A percentile compares a stretch with the other conserved stretches of the same genome.
phyloP scores from a whole-genome alignment of 35 echinoderm and acorn worm genomes.

The Ophiothrix spiculata region DNA sequence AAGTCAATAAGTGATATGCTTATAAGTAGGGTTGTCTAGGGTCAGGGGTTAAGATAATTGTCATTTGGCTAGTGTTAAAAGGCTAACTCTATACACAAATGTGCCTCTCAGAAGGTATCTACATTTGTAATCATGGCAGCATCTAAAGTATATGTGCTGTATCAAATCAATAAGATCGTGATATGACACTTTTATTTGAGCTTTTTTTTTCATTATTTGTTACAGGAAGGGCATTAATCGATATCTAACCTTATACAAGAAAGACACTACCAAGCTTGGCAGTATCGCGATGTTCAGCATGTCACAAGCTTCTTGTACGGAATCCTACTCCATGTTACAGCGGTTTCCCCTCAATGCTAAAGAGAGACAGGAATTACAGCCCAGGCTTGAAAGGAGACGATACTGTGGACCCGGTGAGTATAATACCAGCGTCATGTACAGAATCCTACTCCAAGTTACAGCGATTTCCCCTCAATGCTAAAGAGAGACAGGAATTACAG shows the following conservation, averaged over 20 bases:
- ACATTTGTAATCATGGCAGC: not conserved
- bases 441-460: too few relatives aligned
- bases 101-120: too few relatives aligned
- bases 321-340: constrained; percentile 75
- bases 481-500: constrained; percentile 79
- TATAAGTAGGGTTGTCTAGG: too few relatives aligned
- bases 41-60: too few relatives aligned
- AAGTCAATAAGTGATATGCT: too few relatives aligned
- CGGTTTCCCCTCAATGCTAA: constrained; percentile 75
- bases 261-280: constrained; percentile 55
- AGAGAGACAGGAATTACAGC: too few relatives aligned
- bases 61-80: too few relatives aligned
- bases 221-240: constrained; percentile 83
- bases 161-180: not conserved
- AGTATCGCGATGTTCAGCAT: constrained; percentile 66
- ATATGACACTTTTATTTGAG: not conserved
- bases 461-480: too few relatives aligned
- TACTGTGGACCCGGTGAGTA: too few relatives aligned
- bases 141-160: not conserved
- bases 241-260: constrained; percentile 81
- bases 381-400: too few relatives aligned
- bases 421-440: too few relatives aligned
- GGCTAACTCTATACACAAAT: too few relatives aligned
- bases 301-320: constrained; percentile 55
- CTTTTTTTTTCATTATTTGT: constrained; percentile 19